These are phyloP conservation scores for Mantis religiosa DNA, from an alignment of 2,888 invertebrate species.

Conservation along the genomic window DNA sequence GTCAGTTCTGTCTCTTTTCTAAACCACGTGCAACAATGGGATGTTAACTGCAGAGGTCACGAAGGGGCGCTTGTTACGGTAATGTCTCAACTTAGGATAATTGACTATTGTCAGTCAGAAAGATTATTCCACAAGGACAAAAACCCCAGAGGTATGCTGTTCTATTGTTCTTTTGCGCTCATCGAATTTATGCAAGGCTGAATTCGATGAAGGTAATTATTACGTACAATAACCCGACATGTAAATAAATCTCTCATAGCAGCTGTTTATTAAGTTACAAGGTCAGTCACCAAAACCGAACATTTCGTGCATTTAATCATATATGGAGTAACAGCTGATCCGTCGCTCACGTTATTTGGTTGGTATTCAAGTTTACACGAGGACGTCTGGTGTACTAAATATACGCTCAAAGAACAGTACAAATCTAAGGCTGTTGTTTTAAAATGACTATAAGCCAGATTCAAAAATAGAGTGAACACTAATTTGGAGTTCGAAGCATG, in stretches of 20 bases:
- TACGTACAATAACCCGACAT: not conserved
- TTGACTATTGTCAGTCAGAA: not conserved
- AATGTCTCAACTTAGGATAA: not conserved
- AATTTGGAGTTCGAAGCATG: too few species aligned
- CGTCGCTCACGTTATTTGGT: not conserved
- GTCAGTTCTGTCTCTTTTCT: not conserved
- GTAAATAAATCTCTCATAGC: not conserved
- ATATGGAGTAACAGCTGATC: not conserved
- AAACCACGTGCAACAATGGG: not conserved
- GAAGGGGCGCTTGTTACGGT: not conserved
- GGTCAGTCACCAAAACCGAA: not conserved
- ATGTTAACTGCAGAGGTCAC: not conserved
- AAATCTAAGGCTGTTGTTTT: too few species aligned
- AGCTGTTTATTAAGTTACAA: not conserved
- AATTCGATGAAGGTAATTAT: not conserved
- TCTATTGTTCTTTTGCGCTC: not conserved
- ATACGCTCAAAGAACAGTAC: too few species aligned
- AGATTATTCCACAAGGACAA: not conserved
- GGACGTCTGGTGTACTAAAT: not conserved
- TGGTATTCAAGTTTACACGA: not conserved
- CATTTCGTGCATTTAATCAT: not conserved
- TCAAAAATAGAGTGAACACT: too few species aligned
- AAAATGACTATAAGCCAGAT: too few species aligned
- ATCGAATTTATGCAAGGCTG: not conserved
- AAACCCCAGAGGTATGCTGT: not conserved